Base-by-base conservation (phyloP, 2,797 vertebrate species). In the Triplophysa bombifrons region DNA sequence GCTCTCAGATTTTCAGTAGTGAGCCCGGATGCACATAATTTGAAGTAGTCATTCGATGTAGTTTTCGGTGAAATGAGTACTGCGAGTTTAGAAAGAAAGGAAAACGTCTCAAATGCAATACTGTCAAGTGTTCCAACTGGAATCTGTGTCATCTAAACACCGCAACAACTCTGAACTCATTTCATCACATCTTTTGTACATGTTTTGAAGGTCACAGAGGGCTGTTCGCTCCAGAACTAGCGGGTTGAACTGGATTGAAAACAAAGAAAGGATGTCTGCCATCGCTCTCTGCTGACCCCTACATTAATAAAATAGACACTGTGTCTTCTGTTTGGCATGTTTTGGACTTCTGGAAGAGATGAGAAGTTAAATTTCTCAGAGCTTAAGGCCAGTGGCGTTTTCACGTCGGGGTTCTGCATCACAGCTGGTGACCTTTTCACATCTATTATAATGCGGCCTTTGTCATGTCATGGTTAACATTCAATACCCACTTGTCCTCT, bases 401-500 rank as follows among this genome's bases (percentile, higher is more conserved):
- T 92, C 58, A 93, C 93, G 90, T 92, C 89, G 90, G 87, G 90
- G 87, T 93, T 93, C 93, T 94, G 94, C 92, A 94, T 93, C 91
- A 91, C 91, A 91, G 92, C 90, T 88, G 92, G 88, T 88, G 93
- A 94, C 92, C 93, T 87, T 87, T 82, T 92, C 90, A 93, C 93
- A 93, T 93, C 91, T 87, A 95, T 94, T 94, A 94, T 90, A 94
- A 95, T 95, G 90, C 91, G 89, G 91, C 86, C 91, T 93, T 94
- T 94, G 93, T 95, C 93, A 93, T 94, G 94, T 93, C 91, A 92
- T 93, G 91, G 91, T 94, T 95, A 94, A 94, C 94, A 94, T 94
- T 95, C 93, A 93, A 93, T 92, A 91, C 92, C 91, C 90, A 92
- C 91, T 92, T 93, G 92, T 94, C 92, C 92, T 90, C 85, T 81